phyloP scores from a whole-genome alignment of 2,797 vertebrate genomes.

The Poeciliopsis gracilis region DNA sequence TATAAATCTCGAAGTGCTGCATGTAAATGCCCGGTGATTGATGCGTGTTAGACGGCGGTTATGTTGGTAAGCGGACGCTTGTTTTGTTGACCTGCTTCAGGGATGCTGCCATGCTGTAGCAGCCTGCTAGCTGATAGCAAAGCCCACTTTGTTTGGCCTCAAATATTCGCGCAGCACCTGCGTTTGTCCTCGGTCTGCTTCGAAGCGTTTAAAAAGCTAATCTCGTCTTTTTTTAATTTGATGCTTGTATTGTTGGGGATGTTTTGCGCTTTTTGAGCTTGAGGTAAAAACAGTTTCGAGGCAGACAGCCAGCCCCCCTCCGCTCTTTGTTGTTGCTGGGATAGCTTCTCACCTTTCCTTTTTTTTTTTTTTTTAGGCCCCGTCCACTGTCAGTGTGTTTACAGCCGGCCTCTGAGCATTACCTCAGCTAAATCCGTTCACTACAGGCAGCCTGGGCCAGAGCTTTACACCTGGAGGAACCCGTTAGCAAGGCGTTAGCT shows the following conservation, averaged over 20 bases:
- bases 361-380: slow-evolving; percentile 43
- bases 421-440: slow-evolving; percentile 35
- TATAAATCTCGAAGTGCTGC: neutral
- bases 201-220: neutral
- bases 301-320: neutral
- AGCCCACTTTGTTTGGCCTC: slow-evolving; percentile 65
- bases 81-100: slow-evolving; percentile 73
- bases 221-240: fast-evolving
- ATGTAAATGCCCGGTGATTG: neutral
- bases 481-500: slow-evolving; percentile 45
- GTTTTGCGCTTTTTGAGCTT: neutral
- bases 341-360: slow-evolving; percentile 42
- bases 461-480: slow-evolving; percentile 59
- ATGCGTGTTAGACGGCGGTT: slow-evolving; percentile 7
- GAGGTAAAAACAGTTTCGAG: neutral
- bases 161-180: slow-evolving; percentile 16
- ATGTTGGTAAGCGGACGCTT: slow-evolving; percentile 50
- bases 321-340: slow-evolving; percentile 65
- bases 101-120: slow-evolving; percentile 77
- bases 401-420: slow-evolving; percentile 56
- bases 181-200: slow-evolving; percentile 29
- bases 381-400: slow-evolving; percentile 47
- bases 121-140: slow-evolving; percentile 44
- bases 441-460: slow-evolving; percentile 52
- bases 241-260: fast-evolving